phyloP scores from a whole-genome alignment of 1,140 invertebrate genomes.

The Kradibia gibbosae region DNA sequence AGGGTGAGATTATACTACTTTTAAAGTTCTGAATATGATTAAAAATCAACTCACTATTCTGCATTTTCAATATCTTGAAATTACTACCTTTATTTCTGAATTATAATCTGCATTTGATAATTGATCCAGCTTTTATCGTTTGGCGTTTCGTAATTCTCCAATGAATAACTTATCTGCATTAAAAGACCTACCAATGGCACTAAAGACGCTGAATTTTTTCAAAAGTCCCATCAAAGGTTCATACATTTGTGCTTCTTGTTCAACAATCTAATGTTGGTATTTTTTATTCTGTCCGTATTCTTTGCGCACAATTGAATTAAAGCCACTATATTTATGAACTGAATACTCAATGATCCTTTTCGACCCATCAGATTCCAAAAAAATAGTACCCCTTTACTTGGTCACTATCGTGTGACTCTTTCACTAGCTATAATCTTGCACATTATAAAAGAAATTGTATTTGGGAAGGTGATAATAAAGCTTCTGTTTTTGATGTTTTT shows the following conservation, averaged over 20 bases:
- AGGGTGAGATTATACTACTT: not conserved
- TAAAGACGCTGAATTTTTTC: too few species aligned
- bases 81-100: not conserved
- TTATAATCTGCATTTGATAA: not conserved
- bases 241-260: not conserved
- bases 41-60: not conserved
- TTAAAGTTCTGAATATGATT: not conserved
- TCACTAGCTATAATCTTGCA: conserved; percentile 60
- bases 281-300: not conserved
- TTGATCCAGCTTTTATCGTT: not conserved
- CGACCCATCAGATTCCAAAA: conserved; percentile 59
- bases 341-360: conserved; percentile 61
- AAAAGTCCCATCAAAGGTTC: not conserved
- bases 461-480: conserved; percentile 55
- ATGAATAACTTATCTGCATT: not conserved
- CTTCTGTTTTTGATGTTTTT: conserved; percentile 38
- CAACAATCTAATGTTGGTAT: not conserved
- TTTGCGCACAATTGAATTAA: conserved; percentile 60
- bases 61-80: not conserved
- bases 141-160: not conserved
- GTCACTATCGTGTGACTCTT: conserved; percentile 54
- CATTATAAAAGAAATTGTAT: conserved; percentile 53
- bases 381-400: conserved; percentile 56
- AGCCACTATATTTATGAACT: conserved; percentile 64
- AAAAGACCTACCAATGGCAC: too few species aligned